Evolutionary conservation across 2,888 invertebrate species (phyloP).

Genomic region (Macrosoma leucophasiata): DNA sequence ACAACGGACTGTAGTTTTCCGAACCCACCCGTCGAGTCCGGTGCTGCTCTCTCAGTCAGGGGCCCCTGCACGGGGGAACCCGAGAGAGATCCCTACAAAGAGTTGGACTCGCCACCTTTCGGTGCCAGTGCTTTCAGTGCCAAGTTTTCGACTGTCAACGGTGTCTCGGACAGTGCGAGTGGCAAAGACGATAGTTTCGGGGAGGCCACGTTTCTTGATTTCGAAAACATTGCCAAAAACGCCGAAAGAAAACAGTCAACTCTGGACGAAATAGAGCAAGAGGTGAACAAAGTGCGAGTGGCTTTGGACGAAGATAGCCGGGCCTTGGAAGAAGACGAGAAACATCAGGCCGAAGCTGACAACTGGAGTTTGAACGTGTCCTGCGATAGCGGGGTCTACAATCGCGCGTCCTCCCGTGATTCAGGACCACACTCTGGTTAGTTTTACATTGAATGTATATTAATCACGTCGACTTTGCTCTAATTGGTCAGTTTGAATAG

Average conservation of each 20-base stretch:
- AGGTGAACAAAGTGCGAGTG: constrained; percentile 67
- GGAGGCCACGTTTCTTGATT: constrained; percentile 66
- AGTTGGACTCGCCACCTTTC: constrained; percentile 51
- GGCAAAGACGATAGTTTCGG: constrained; percentile 61
- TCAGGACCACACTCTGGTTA: constrained; percentile 72
- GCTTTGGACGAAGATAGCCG: constrained; percentile 68
- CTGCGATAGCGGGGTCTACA: constrained; percentile 76
- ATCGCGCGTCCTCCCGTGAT: constrained; percentile 73
- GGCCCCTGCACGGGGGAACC: constrained; percentile 48
- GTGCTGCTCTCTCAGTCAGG: constrained; percentile 53
- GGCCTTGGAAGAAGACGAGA: constrained; percentile 65
- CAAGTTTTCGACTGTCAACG: constrained; percentile 43
- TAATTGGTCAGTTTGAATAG: constrained; percentile 36
- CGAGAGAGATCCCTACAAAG: constrained; percentile 53
- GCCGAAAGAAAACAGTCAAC: constrained; percentile 56
- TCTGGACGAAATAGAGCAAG: constrained; percentile 66
- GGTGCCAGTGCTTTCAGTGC: constrained; percentile 41
- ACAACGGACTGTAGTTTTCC: constrained; percentile 72
- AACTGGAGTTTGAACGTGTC: constrained; percentile 74
- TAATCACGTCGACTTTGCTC: constrained; percentile 24
- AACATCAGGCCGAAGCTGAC: constrained; percentile 62
- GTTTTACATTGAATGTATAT: constrained; percentile 31
- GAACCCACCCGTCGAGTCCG: constrained; percentile 65
- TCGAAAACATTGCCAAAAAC: constrained; percentile 52
- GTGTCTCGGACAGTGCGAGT: constrained; percentile 39